phyloP scores from a whole-genome alignment of 2,113 vertebrate genomes.

The Microcebus tavaratra region DNA sequence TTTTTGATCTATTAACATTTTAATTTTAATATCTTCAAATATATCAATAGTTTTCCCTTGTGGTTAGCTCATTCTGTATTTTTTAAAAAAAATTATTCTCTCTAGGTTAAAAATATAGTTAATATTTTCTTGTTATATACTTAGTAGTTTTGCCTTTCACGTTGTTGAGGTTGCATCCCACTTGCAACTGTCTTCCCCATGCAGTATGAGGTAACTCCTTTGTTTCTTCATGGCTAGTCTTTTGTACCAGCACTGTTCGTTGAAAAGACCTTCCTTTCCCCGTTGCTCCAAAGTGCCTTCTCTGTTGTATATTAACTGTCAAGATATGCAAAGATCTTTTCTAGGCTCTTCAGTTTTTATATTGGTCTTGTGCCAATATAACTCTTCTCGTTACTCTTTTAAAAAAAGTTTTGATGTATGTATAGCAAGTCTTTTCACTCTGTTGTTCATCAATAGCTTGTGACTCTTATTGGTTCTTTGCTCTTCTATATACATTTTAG shows the following conservation, averaged over 20 bases:
- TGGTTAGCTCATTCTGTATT: constrained; percentile 10
- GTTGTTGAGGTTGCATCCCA: not conserved
- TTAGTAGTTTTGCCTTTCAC: not conserved
- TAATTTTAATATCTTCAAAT: constrained; percentile 46
- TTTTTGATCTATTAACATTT: constrained; percentile 44
- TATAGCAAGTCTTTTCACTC: not conserved
- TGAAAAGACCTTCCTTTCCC: not conserved
- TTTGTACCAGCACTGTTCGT: not conserved
- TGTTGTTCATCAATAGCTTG: not conserved
- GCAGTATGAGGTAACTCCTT: not conserved
- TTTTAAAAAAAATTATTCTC: not conserved
- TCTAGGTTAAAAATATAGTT: not conserved
- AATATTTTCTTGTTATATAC: constrained; percentile 17
- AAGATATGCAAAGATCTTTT: not conserved
- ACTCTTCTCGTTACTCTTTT: not conserved
- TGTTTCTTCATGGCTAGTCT: not conserved
- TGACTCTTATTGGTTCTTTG: constrained; percentile 17
- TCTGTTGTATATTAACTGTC: not conserved
- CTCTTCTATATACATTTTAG: not conserved
- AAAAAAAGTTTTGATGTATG: not conserved
- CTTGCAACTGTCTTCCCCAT: not conserved
- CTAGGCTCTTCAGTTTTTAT: not conserved
- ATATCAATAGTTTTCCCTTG: not conserved
- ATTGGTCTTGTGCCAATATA: not conserved
- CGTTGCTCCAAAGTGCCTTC: not conserved